These are phyloP conservation scores for Meriones unguiculatus DNA, from an alignment of 2,113 vertebrate genomes.

Conservation along the genomic window DNA sequence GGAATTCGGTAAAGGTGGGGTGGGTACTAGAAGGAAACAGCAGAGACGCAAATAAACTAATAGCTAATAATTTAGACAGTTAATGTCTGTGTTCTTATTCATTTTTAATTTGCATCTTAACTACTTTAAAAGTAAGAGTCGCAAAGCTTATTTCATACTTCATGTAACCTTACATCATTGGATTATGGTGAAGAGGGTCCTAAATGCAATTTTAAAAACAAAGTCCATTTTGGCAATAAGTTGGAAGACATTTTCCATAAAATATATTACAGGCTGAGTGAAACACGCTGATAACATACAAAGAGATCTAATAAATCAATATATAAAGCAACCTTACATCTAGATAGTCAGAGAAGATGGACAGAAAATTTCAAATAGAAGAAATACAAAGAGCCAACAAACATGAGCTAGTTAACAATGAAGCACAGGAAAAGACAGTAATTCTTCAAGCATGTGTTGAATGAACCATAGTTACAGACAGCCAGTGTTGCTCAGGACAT, in stretches of 20 bases:
- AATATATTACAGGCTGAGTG: not conserved
- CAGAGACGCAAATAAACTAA: not conserved
- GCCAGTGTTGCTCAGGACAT: not conserved
- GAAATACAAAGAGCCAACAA: not conserved
- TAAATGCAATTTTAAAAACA: constrained; percentile 26
- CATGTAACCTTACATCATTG: not conserved
- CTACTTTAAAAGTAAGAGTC: not conserved
- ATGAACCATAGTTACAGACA: not conserved
- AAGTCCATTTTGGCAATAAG: not conserved
- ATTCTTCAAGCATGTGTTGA: not conserved
- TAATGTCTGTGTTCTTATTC: not conserved
- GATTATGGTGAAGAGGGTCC: not conserved
- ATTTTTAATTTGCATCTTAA: not conserved
- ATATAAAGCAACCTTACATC: not conserved
- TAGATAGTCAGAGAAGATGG: not conserved
- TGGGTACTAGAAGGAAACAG: constrained; percentile 82
- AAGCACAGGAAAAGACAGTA: not conserved
- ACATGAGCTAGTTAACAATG: not conserved
- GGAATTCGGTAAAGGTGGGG: constrained; percentile 92
- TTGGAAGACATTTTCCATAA: not conserved
- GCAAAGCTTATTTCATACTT: not conserved
- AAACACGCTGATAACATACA: not conserved
- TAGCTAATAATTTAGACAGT: not conserved
- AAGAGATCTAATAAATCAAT: not conserved
- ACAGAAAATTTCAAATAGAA: not conserved